Evolutionary conservation across 2,888 invertebrate species (phyloP).

Genomic region (Synergus laeviventris): DNA sequence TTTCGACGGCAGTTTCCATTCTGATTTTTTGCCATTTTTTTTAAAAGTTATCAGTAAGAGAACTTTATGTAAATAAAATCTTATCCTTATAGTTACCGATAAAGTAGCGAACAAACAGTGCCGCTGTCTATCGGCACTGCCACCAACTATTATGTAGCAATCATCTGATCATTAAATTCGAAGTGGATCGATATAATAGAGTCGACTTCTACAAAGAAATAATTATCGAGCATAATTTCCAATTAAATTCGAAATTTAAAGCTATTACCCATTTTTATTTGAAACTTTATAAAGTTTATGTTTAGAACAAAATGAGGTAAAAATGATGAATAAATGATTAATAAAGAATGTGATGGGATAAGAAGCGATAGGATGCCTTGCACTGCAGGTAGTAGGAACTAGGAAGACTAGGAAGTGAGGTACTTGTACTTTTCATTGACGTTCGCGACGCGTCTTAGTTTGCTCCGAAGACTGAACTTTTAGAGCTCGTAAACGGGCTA

Average conservation of each 20-base stretch:
- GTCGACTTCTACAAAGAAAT: neutral
- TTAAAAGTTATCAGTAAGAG: too few relatives aligned
- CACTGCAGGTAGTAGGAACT: conserved; percentile 8
- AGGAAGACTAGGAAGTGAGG: too few relatives aligned
- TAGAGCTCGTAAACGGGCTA: conserved; percentile 67
- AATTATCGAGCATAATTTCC: neutral
- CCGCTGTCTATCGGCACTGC: conserved; percentile 62
- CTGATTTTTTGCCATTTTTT: neutral
- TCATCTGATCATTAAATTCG: conserved; percentile 69
- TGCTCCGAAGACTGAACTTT: conserved; percentile 52
- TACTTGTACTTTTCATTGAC: conserved; percentile 39
- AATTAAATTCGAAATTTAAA: too few relatives aligned
- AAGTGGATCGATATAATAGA: conserved; percentile 69
- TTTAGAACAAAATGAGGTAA: neutral
- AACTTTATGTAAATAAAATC: too few relatives aligned
- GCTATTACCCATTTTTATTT: neutral
- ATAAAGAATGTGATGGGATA: conserved; percentile 2
- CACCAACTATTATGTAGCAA: conserved; percentile 62
- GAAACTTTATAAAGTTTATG: too few relatives aligned
- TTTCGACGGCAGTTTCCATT: neutral
- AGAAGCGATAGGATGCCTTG: neutral
- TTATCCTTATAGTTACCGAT: neutral
- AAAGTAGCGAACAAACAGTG: conserved; percentile 53
- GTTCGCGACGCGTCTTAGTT: conserved; percentile 40
- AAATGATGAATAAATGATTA: neutral